These are phyloP conservation scores for Aplysina aerophoba DNA, from an alignment of 37 sponge, comb jelly and placozoan species.

Conservation along the genomic window DNA sequence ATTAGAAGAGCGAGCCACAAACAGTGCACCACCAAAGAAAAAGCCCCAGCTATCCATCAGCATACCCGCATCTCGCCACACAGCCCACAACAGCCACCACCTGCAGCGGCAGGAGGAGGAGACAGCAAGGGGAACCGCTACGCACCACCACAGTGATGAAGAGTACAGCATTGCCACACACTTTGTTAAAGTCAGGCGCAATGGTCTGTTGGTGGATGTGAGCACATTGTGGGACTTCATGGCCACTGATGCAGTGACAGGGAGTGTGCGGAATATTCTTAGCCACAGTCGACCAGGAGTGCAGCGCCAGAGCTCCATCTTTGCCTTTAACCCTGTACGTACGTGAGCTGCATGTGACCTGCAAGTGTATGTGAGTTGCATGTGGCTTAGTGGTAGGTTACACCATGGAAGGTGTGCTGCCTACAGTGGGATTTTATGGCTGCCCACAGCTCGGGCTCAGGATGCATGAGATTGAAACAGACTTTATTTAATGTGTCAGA, in stretches of 20 bases:
- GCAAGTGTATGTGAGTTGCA: too few relatives aligned
- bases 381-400: too few relatives aligned
- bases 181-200: conserved; percentile 78
- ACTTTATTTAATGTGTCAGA: too few relatives aligned
- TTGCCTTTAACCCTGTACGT: conserved; percentile 83
- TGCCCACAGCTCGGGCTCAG: too few relatives aligned
- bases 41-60: not conserved
- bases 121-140: not conserved
- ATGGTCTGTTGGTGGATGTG: conserved; percentile 76
- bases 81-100: not conserved
- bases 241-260: conserved; percentile 72
- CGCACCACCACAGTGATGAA: not conserved
- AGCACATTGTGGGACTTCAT: conserved; percentile 82
- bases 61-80: not conserved
- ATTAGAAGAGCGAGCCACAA: not conserved
- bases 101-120: not conserved
- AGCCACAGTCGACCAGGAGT: conserved; percentile 58
- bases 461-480: too few relatives aligned
- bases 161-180: conserved; percentile 77
- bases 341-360: not conserved
- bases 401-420: too few relatives aligned
- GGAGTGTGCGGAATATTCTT: conserved; percentile 66
- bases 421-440: too few relatives aligned
- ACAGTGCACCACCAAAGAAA: not conserved
- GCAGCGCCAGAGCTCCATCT: conserved; percentile 77